Conservation (phyloP, 2,888 invertebrate species). For the Disparrhopalites patrizii region DNA sequence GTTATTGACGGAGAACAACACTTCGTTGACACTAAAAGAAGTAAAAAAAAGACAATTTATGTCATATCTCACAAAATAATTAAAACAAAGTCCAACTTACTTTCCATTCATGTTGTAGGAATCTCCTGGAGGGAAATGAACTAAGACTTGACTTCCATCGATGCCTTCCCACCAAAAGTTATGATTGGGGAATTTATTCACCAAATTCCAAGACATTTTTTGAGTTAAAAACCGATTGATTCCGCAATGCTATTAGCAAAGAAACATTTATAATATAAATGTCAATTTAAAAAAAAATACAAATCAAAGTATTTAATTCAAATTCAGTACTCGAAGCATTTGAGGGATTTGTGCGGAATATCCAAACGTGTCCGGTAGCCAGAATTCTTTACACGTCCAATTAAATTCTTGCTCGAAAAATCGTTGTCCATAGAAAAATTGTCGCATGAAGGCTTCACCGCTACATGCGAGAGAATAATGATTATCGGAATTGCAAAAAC, state of each 20-base stretch:
- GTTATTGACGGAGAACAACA: conserved; percentile 52
- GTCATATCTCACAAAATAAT: neutral
- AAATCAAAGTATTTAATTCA: no score
- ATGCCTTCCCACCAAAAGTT: conserved; percentile 55
- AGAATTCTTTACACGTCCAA: conserved; percentile 54
- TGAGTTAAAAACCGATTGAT: conserved; percentile 54
- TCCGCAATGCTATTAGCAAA: neutral
- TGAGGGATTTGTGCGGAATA: conserved; percentile 57
- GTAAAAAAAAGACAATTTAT: neutral
- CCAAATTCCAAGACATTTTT: conserved; percentile 56
- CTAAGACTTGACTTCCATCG: conserved; percentile 53
- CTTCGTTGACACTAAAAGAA: conserved; percentile 47
- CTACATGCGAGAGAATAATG: conserved; percentile 49
- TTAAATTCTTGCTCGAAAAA: conserved; percentile 55
- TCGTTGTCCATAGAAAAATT: conserved; percentile 55
- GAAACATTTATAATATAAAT: neutral
- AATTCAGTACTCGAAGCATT: conserved; percentile 51
- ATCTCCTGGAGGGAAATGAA: conserved; percentile 57
- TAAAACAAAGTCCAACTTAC: conserved; percentile 35
- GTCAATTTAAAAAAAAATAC: no score
- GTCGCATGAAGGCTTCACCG: conserved; percentile 56
- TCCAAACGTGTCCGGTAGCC: conserved; percentile 58
- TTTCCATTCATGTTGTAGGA: conserved; percentile 50
- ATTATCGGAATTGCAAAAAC: neutral
- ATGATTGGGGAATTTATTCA: conserved; percentile 54